These are phyloP conservation scores for Erpetoichthys calabaricus DNA, from an alignment of 2,797 vertebrate species.

Conservation along the genomic window DNA sequence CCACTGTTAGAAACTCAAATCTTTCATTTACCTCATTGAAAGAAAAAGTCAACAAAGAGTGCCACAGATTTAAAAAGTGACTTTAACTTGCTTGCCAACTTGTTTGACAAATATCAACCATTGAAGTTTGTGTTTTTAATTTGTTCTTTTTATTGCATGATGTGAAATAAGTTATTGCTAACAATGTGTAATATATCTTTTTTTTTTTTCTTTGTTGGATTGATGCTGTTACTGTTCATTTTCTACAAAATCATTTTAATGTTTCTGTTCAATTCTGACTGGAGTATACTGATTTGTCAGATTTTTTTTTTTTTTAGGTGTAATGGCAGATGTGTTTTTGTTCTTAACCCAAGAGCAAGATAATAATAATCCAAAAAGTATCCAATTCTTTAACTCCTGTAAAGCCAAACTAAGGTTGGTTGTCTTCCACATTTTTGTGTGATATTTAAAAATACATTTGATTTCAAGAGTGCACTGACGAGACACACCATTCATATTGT, in stretches of 20 bases:
- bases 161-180: slow-evolving; percentile 98
- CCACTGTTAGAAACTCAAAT: slow-evolving; percentile 23
- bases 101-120: slow-evolving; percentile 46
- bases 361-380: too few species aligned
- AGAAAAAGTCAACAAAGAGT: slow-evolving; percentile 48
- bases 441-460: too few species aligned
- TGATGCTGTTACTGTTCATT: slow-evolving; percentile 75
- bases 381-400: too few species aligned
- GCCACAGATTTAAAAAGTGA: slow-evolving; percentile 56
- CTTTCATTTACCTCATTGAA: slow-evolving; percentile 42
- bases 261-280: slow-evolving; percentile 23
- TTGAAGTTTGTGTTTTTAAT: slow-evolving; percentile 64
- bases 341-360: too few species aligned
- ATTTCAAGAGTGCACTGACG: too few species aligned
- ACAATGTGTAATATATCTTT: slow-evolving; percentile 94
- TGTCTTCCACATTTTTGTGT: too few species aligned
- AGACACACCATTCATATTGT: too few species aligned
- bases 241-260: slow-evolving; percentile 41
- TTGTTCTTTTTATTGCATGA: slow-evolving; percentile 85
- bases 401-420: too few species aligned
- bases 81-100: slow-evolving; percentile 51
- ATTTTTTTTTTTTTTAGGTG: slow-evolving; percentile 17
- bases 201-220: slow-evolving; percentile 71
- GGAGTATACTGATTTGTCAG: slow-evolving; percentile 17
- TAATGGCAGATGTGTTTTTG: slow-evolving; percentile 10